Percentiles rank a stretch among this genome's conserved stretches.
These are phyloP conservation scores for Porites divaricata DNA, from an alignment of 92 coral and sea anemone species.

Conservation along the genomic window DNA sequence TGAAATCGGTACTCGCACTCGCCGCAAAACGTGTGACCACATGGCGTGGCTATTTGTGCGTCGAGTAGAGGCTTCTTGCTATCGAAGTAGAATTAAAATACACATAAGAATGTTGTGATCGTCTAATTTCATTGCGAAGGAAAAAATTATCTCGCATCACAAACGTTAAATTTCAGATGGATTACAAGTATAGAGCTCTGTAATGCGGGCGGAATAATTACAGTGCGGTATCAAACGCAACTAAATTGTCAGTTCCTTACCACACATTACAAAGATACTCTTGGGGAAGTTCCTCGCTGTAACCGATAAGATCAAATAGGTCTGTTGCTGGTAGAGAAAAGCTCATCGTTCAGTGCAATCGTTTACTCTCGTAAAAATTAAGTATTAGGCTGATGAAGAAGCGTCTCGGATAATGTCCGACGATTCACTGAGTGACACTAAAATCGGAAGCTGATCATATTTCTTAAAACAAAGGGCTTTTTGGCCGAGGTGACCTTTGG, in stretches of 20 bases:
- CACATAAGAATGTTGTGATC: not conserved
- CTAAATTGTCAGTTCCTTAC: not conserved
- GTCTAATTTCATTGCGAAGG: not conserved
- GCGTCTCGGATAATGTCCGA: too few species aligned
- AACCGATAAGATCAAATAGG: slow-evolving; percentile 1
- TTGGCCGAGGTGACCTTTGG: too few species aligned
- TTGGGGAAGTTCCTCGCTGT: not conserved
- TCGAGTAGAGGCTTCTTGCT: slow-evolving; percentile 6
- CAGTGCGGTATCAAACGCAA: not conserved
- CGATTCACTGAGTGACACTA: too few species aligned
- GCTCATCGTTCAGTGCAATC: not conserved
- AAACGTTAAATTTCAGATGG: not conserved
- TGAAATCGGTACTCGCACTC: not conserved
- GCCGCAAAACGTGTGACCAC: slow-evolving; percentile 19
- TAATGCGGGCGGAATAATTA: not conserved
- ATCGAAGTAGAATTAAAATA: not conserved
- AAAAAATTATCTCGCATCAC: not conserved
- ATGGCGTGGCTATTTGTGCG: slow-evolving; percentile 16
- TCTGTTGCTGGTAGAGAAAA: not conserved
- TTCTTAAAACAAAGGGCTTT: too few species aligned
- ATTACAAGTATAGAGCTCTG: not conserved
- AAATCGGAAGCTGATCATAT: too few species aligned
- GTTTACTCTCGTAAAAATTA: too few species aligned
- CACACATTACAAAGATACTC: slow-evolving; percentile 15
- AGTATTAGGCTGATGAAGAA: too few species aligned